Evolutionary conservation across 2,113 vertebrate species (phyloP), one percentile per base, ranked within the genome.

Genomic region (Oncorhynchus keta): DNA sequence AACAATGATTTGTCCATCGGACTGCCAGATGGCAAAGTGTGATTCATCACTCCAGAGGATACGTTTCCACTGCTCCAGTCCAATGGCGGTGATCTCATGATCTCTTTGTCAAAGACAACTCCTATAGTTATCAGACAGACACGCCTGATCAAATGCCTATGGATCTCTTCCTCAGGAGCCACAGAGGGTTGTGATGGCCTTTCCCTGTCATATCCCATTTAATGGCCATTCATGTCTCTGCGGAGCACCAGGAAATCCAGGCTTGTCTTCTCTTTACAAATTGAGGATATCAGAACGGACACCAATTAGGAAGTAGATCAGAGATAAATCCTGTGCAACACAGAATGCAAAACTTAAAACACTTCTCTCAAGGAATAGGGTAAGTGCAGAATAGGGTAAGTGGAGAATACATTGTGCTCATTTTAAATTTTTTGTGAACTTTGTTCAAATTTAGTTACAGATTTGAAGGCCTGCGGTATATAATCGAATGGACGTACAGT

Each of bases 301-400:
- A 75, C 79, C 72, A 83, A 74, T 86, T 79, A 87, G 74, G 45
- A 48, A 66, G 78, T 68, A 49, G 80, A 16, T 16, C 7, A 9
- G 59, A n/a, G 18, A 12, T 62, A 8, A 62, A 22, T 62, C n/a
- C 59, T 62, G 59, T n/a, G 2, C 59, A 62, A 22, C 18, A 62
- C 59, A 62, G 73, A n/a, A 28, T 24, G 26, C 9, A 28, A 24
- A 75, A 75, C 20, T 5, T n/a, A 8, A 6, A 61, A 61, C 5
- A 61, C 57, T 20, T 61, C n/a, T 62, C 5, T 22, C 39, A 45
- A 45, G 39, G 39, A 45, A 45, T 45, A 45, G 8, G 39, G 39
- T 9, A 45, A 45, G 39, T 45, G 39, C 20, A 61, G 39, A 45
- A 45, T 45, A 45, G 39, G 39, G 39, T 11, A 45, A 45, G 39